Percentiles rank a stretch among this genome's conserved stretches.
phyloP scores from a whole-genome alignment of 1,140 invertebrate species.

The Habropoda laboriosa region DNA sequence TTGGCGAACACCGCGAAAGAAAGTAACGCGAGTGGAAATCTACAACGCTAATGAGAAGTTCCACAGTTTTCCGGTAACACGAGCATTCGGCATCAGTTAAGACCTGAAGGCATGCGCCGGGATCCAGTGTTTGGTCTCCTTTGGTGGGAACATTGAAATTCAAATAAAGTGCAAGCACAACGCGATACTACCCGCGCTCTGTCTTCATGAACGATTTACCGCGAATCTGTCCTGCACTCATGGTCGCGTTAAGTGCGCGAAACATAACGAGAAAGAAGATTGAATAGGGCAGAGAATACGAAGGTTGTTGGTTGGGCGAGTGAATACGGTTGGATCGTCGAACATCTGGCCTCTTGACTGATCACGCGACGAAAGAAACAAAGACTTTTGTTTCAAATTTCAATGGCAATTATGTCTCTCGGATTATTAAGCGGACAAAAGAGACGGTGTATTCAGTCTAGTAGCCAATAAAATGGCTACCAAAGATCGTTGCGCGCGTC shows the following conservation, averaged over 20 bases:
- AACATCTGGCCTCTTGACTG: constrained; percentile 22
- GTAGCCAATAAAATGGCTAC: neutral
- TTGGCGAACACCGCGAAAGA: neutral
- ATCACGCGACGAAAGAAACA: constrained; percentile 16
- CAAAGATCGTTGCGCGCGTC: neutral
- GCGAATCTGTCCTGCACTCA: constrained; percentile 23
- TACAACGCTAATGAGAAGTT: constrained; percentile 42
- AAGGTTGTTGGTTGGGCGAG: neutral
- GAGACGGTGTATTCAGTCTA: neutral
- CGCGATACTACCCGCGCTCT: constrained; percentile 12
- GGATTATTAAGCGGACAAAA: constrained; percentile 44
- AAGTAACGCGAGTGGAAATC: constrained; percentile 23
- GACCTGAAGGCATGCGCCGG: neutral
- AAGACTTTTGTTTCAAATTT: constrained; percentile 7
- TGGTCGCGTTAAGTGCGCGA: constrained; percentile 16
- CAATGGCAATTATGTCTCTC: constrained; percentile 48
- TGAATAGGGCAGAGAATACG: constrained; percentile 26
- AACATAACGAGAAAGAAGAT: constrained; percentile 9
- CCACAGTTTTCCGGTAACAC: constrained; percentile 7
- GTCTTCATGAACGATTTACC: constrained; percentile 59
- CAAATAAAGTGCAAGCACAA: constrained; percentile 45
- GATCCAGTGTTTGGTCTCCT: neutral
- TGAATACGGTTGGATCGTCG: constrained; percentile 43
- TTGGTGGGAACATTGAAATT: constrained; percentile 39
- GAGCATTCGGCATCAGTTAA: constrained; percentile 29